Conservation (phyloP, 2,797 vertebrate species). For the Anolis apletophallus region DNA sequence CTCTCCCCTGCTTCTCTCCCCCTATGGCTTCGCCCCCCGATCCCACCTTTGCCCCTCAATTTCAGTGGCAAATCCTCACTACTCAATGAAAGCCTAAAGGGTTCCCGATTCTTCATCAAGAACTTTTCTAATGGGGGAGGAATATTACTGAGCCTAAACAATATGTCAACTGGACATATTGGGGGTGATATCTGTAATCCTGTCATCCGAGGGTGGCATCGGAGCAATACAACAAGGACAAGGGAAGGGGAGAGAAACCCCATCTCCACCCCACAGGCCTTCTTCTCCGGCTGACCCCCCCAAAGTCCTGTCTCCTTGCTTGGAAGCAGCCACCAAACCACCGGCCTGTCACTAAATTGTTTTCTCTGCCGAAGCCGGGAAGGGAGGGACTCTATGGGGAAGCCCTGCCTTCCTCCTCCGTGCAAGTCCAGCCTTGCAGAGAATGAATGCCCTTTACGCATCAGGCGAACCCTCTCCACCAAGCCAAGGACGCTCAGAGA, state of each 20-base stretch:
- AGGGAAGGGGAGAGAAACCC: constrained; percentile 52
- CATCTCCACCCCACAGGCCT: constrained; percentile 76
- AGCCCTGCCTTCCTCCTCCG: constrained; percentile 43
- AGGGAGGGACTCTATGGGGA: constrained; percentile 53
- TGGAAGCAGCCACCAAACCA: constrained; percentile 71
- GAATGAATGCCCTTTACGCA: constrained; percentile 73
- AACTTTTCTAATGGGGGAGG: background rate
- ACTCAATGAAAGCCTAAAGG: constrained; percentile 69
- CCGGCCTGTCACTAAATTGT: constrained; percentile 69
- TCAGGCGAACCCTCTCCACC: constrained; percentile 72
- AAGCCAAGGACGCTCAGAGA: constrained; percentile 62
- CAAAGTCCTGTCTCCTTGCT: constrained; percentile 43
- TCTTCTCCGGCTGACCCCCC: constrained; percentile 51
- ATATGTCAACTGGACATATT: constrained; percentile 80
- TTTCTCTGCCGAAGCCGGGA: constrained; percentile 66
- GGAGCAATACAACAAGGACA: constrained; percentile 63
- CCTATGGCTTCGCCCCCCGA: constrained; percentile 51
- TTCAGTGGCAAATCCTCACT: constrained; percentile 37
- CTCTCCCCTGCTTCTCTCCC: constrained; percentile 44
- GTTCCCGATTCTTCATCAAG: constrained; percentile 45
- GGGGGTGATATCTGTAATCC: constrained; percentile 78
- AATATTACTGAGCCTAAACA: constrained; percentile 75
- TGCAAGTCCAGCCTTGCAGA: constrained; percentile 56
- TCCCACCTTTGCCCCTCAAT: background rate
- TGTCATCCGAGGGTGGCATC: constrained; percentile 82